Conservation (phyloP, 2,888 invertebrate genomes). For the Deilephila porcellus region DNA sequence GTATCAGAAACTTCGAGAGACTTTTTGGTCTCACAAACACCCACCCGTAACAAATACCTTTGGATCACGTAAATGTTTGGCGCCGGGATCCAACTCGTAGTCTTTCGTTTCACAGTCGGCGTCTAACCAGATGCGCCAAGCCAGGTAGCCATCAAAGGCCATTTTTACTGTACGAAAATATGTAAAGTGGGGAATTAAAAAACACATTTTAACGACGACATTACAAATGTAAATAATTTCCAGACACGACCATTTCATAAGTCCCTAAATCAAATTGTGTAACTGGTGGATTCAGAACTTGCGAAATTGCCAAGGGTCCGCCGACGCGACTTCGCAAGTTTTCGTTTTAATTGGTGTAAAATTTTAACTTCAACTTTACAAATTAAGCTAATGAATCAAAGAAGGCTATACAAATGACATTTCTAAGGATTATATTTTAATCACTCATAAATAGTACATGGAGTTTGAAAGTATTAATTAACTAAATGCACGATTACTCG, state of each 20-base stretch:
- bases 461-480: not conserved
- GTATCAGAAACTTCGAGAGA: too few relatives aligned
- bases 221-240: constrained; percentile 27
- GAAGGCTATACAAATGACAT: not conserved
- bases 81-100: too few relatives aligned
- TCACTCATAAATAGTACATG: not conserved
- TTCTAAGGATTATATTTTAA: not conserved
- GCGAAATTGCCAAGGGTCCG: constrained; percentile 9
- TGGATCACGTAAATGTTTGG: too few relatives aligned
- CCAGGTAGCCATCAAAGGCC: too few relatives aligned
- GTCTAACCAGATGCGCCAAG: too few relatives aligned
- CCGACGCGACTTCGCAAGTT: constrained; percentile 1
- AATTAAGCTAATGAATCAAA: constrained; percentile 8
- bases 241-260: constrained; percentile 16
- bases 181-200: not conserved
- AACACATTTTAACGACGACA: constrained; percentile 10
- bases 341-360: constrained; percentile 23
- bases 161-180: not conserved
- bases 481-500: too few relatives aligned
- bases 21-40: too few relatives aligned
- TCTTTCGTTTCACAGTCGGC: too few relatives aligned
- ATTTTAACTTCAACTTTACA: constrained; percentile 10
- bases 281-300: constrained; percentile 1
- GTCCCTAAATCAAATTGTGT: constrained; percentile 16
- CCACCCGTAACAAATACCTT: too few relatives aligned